Evolutionary conservation across 92 coral and sea anemone species (phyloP), one percentile per base, ranked within the genome.

Genomic region (Zoanthus gigantus): DNA sequence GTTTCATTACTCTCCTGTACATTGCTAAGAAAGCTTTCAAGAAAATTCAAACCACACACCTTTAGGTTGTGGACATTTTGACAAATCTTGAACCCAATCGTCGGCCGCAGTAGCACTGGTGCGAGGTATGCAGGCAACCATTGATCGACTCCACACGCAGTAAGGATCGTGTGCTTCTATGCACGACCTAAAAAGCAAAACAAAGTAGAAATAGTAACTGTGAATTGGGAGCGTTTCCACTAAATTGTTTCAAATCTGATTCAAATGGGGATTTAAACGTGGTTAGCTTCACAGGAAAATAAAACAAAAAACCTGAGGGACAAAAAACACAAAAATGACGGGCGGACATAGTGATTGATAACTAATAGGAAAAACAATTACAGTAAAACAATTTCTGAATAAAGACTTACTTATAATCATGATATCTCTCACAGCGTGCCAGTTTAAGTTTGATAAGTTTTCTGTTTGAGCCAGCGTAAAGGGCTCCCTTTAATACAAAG

Each of bases 141-240:
- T 78, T 52, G 69, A 34, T 16, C 9, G 30, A 82, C 92, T 89
- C 98, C 98, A 96, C 28, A 96, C 98, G 69, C 98, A 96, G 77
- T 94, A 93, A 2, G 98, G 98, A 83, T 96, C 98, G 23, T 82
- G 88, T 14, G 95, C 95, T 6, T 88, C 86, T 31, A 93, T 23
- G 87, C 98, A 96, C 0, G 91, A 93, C 15, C 93, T 93, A 18
- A 75, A 34, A 34, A 1, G 3, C 42, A 34, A 34, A 34, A 3
- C 42, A 34, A 34, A 34, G 42, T 34, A 34, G 2, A 34, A 34
- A 34, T 34, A 1, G 1, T 34, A 34, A 34, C 42, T 34, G 2
- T 34, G 42, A 1, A 34, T 34, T 34, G 42, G 3, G 3, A 34
- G 42, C 42, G 3, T 34, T 34, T 34, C 42, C 42, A 1, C 3